phyloP scores from a whole-genome alignment of 2,113 vertebrate genomes.

The Carlito syrichta region DNA sequence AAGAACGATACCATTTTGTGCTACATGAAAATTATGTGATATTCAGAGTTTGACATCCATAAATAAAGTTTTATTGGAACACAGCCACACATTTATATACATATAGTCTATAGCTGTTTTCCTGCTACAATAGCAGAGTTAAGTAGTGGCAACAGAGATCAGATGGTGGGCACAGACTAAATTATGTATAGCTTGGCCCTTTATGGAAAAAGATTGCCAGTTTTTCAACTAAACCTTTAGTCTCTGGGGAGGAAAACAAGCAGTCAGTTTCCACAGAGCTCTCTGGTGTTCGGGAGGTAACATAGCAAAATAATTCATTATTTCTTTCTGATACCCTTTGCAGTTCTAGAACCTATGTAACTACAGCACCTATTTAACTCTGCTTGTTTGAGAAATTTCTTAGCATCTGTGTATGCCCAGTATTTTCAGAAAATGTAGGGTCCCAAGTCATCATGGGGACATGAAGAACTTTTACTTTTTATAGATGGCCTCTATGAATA shows the following conservation, averaged over 20 bases:
- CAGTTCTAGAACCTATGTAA: background rate
- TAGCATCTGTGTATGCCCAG: background rate
- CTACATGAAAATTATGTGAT: background rate
- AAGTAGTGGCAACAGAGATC: background rate
- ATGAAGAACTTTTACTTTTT: conserved; percentile 54
- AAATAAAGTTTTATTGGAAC: conserved; percentile 8
- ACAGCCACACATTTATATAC: background rate
- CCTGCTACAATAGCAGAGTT: background rate
- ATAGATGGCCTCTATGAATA: conserved; percentile 54
- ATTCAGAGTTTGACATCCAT: background rate
- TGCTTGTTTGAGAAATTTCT: conserved; percentile 5
- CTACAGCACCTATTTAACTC: background rate
- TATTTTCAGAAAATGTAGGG: background rate
- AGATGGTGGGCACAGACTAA: background rate
- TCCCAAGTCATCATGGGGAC: background rate
- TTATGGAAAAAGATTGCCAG: background rate
- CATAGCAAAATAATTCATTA: background rate
- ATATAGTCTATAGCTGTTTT: background rate
- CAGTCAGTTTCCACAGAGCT: background rate
- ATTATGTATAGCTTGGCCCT: background rate
- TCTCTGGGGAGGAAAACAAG: background rate
- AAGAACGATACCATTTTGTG: background rate
- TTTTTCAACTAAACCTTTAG: background rate
- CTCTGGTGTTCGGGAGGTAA: background rate
- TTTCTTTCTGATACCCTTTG: background rate